Conservation (phyloP, 2,113 vertebrate genomes). For the Callithrix jacchus region DNA sequence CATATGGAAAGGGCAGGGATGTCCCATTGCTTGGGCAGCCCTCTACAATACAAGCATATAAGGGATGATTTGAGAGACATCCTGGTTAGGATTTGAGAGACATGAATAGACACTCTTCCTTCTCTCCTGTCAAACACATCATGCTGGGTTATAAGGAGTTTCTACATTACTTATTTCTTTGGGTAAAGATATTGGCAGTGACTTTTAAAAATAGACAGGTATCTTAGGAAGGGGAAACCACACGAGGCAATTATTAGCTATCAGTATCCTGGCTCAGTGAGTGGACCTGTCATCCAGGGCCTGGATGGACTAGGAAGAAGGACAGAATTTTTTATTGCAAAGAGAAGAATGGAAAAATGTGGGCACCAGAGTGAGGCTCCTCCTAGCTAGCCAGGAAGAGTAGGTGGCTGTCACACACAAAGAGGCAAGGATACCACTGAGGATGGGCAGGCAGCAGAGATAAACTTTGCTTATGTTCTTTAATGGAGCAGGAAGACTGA, state of each 20-base stretch:
- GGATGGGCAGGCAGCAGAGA: neutral
- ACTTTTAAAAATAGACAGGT: neutral
- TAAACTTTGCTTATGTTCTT: neutral
- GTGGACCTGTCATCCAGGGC: neutral
- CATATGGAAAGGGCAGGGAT: neutral
- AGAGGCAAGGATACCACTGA: neutral
- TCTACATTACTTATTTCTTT: conserved; percentile 18
- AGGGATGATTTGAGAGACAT: neutral
- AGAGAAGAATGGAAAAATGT: neutral
- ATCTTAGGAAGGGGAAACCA: neutral
- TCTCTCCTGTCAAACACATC: neutral
- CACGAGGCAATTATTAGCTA: neutral
- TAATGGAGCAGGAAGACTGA: neutral
- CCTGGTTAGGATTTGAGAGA: neutral
- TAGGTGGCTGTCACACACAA: neutral
- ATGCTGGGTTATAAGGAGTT: conserved; percentile 11
- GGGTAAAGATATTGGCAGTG: conserved; percentile 20
- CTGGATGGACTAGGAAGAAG: neutral
- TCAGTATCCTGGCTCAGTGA: conserved; percentile 19
- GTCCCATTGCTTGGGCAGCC: neutral
- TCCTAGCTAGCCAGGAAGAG: neutral
- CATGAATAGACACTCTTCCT: neutral
- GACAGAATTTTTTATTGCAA: neutral
- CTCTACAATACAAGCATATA: neutral
- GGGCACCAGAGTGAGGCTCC: neutral